Percentiles rank a stretch among this genome's conserved stretches.
phyloP scores from a whole-genome alignment of 2,797 vertebrate species.

The Telmatherina bonti region DNA sequence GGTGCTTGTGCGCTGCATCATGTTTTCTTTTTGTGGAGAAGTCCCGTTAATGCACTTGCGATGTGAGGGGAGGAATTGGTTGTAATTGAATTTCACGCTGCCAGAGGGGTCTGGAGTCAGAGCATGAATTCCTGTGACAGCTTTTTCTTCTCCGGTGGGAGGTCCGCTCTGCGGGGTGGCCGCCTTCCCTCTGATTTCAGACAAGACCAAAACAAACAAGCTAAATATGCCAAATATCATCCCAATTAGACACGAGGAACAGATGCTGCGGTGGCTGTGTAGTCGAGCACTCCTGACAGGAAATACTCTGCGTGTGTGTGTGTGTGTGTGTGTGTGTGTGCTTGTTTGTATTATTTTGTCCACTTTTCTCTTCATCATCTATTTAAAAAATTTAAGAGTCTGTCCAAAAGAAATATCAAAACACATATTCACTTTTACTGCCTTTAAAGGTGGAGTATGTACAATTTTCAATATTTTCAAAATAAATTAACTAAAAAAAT shows the following conservation, averaged over 20 bases:
- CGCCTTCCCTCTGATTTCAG: slow-evolving; percentile 49
- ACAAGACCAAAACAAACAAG: slow-evolving; percentile 63
- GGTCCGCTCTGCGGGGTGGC: slow-evolving; percentile 42
- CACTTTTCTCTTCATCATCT: not conserved
- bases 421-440: too few species aligned
- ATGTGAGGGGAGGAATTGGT: slow-evolving; percentile 60
- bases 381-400: not conserved
- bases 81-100: slow-evolving; percentile 72
- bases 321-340: not conserved
- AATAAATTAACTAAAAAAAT: too few species aligned
- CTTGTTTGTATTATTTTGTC: slow-evolving; percentile 1
- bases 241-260: slow-evolving; percentile 62
- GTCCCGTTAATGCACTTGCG: slow-evolving; percentile 53
- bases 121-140: slow-evolving; percentile 39
- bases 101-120: slow-evolving; percentile 46
- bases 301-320: not conserved
- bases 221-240: slow-evolving; percentile 60
- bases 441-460: too few species aligned
- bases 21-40: slow-evolving; percentile 27
- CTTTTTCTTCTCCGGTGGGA: slow-evolving; percentile 53
- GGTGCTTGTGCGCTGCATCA: slow-evolving; percentile 9
- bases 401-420: not conserved
- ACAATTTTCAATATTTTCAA: too few species aligned
- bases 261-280: slow-evolving; percentile 32
- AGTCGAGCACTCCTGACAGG: not conserved